Evolutionary conservation across 2,888 invertebrate genomes (phyloP), one percentile per base, ranked within the genome.

Genomic region (Pelosia muscerda): DNA sequence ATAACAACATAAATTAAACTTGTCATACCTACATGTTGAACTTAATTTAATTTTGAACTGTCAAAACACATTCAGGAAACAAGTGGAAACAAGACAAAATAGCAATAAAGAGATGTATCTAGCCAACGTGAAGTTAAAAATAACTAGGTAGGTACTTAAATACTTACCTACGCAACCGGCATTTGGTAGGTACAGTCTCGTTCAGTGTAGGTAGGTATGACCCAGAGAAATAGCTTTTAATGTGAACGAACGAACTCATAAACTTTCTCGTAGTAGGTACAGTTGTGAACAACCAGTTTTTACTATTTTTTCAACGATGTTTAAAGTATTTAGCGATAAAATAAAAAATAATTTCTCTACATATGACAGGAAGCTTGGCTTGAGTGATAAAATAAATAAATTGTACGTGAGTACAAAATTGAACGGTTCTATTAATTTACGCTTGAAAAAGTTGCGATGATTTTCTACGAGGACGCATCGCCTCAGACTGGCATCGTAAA

Each of bases 401-500:
- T 42, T 42, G 19, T 19, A 19, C 19, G 42, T 19, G 6, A 19
- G 19, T 42, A 42, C 13, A 42, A 19, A 19, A 57, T 65, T 13
- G 49, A 63, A 61, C 38, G 31, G 1, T 38, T 73, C 76, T 73
- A 76, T 79, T 68, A 76, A 69, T 77, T 75, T 61, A 75, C 71
- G 69, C 67, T 75, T 73, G 71, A 72, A 60, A 53, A 62, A 60
- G 53, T 71, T 59, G 55, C 55, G 71, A 56, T 69, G 66, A 75
- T 75, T 81, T 76, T 73, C 74, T 75, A 76, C 74, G 83, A 74
- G 75, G 77, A 74, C 79, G 76, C 69, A 78, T 81, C 79, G 81
- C 84, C 75, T 72, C 73, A 73, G 75, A 56, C 81, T 74, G 78
- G 71, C 81, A 65, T 87, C 89, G 83, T 90, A 88, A 89, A 89